Base-by-base conservation (phyloP, 2,113 vertebrate species). In the Telmatochromis sp. region DNA sequence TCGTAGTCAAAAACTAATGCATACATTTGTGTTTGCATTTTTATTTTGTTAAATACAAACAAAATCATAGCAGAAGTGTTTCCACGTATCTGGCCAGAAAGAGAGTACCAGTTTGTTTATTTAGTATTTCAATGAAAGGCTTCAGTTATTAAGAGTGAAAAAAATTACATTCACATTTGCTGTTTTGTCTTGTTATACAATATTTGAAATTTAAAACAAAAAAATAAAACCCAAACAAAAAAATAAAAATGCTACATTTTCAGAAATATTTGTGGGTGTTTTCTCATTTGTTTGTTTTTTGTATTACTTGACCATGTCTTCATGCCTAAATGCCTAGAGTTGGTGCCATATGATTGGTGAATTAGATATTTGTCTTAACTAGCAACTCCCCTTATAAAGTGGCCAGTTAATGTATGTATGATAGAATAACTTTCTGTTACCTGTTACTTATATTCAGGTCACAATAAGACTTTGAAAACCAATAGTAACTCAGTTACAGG, bases 321-420 rank as follows among this genome's bases (percentile, higher is more conserved):
- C 37, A 73, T 73, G 0, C 13, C 21, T 73, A 28, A 45, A 47
- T 73, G 23, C 14, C 10, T 28, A 26, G 40, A 75, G 21, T 75
- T 0, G 4, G 5, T 75, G 68, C 21, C 68, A 75, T 75, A 47
- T 17, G 40, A 75, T 11, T 75, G 68, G 9, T 0, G 0, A 45
- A 45, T 45, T 26, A 17, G 13, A 45, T 45, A 3, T 73, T 26
- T 45, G 21, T 15, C 5, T 45, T 45, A 26, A 10, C 13, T 26
- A 45, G 23, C 68, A 75, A 47, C 13, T 17, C 0, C 0, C 1
- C 23, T 47, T 45, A 47, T 47, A 47, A 2, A 47, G 23, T 2
- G 23, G 0, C 21, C 42, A 75, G 40, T 75, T 47, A 28, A 28
- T 45, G 68, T 45, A 45, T 45, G 21, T 73, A 45, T 73, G 14